Evolutionary conservation across 64 coral and sea anemone species (phyloP).

Genomic region (Astreopora myriophthalma): DNA sequence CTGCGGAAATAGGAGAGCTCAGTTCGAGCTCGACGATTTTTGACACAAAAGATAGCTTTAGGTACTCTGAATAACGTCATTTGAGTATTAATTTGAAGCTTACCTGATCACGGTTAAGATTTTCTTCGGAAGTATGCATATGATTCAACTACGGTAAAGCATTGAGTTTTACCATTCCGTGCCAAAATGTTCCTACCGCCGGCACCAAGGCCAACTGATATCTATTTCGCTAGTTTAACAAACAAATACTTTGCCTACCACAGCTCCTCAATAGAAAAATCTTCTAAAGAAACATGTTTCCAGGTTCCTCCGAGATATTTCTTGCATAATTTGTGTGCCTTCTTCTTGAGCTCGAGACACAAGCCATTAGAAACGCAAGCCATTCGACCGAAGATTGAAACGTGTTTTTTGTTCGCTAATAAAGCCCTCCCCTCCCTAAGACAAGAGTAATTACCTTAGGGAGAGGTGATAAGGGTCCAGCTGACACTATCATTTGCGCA

Average conservation of each 20-base stretch:
- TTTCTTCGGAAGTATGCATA: too few species aligned
- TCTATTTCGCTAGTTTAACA: background rate
- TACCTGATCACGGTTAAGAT: too few species aligned
- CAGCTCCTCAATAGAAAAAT: constrained; percentile 68
- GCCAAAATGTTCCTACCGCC: too few species aligned
- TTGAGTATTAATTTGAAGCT: too few species aligned
- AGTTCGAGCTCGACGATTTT: too few species aligned
- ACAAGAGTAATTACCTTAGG: background rate
- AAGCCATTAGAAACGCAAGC: constrained; percentile 33
- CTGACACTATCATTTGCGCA: background rate
- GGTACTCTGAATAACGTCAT: too few species aligned
- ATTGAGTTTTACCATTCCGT: too few species aligned
- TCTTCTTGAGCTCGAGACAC: constrained; percentile 26
- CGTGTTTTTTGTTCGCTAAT: too few species aligned
- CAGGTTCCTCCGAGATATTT: constrained; percentile 80
- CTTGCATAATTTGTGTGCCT: constrained; percentile 51
- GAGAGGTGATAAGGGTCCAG: background rate
- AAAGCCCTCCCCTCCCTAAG: background rate
- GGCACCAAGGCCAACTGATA: background rate
- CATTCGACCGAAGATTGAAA: background rate
- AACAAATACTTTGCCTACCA: constrained; percentile 1
- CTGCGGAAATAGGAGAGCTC: too few species aligned
- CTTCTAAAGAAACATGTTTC: constrained; percentile 46
- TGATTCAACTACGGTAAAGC: too few species aligned
- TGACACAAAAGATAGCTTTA: too few species aligned